Evolutionary conservation across 2,888 invertebrate species (phyloP).

Genomic region (Rhopalosiphum nymphaeae): DNA sequence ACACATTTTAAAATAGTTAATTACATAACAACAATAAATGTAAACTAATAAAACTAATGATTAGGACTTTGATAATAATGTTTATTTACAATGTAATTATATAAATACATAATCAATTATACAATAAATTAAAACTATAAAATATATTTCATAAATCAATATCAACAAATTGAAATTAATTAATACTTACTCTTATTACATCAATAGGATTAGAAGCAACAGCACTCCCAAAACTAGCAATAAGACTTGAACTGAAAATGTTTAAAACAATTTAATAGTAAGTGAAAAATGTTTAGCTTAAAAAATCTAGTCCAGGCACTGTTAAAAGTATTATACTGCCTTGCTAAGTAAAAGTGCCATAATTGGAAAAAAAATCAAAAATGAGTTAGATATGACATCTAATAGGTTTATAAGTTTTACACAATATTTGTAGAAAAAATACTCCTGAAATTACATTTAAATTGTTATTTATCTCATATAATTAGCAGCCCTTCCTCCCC

Average conservation of each 20-base stretch:
- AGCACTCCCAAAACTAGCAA: conserved; percentile 93
- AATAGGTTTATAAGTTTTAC: too few relatives aligned
- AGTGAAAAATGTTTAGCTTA: neutral
- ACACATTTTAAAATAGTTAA: neutral
- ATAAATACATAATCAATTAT: neutral
- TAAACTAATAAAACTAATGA: neutral
- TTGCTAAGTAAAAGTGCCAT: too few relatives aligned
- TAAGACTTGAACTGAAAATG: conserved; percentile 83
- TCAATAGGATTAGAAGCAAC: conserved; percentile 95
- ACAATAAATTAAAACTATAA: neutral
- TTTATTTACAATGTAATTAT: too few relatives aligned
- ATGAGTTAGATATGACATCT: too few relatives aligned
- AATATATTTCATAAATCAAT: neutral
- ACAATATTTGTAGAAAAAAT: too few relatives aligned
- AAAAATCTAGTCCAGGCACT: neutral
- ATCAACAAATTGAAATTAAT: neutral
- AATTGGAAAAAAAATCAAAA: too few relatives aligned
- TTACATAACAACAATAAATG: neutral
- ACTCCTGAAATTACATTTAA: too few relatives aligned
- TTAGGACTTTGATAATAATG: neutral
- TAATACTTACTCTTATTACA: conserved; percentile 77
- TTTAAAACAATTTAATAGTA: conserved; percentile 15
- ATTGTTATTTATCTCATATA: too few relatives aligned
- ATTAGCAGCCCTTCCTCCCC: too few relatives aligned
- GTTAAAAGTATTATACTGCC: too few relatives aligned